phyloP scores from a whole-genome alignment of 2,888 invertebrate genomes.

The Loripinus fragilis region DNA sequence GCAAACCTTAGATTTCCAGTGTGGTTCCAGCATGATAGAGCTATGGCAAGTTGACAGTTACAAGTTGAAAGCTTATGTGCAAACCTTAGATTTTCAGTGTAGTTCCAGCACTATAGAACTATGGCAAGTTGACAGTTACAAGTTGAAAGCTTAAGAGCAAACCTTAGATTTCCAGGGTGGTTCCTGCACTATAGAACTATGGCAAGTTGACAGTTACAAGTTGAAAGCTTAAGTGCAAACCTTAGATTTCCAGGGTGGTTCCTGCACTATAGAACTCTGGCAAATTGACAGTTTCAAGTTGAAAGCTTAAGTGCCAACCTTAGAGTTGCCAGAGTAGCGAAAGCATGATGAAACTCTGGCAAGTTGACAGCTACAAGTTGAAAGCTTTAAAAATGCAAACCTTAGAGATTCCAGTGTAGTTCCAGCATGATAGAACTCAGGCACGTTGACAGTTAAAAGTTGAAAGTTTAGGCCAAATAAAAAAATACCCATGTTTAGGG shows the following conservation, averaged over 20 bases:
- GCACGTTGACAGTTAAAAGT: slow-evolving; percentile 49
- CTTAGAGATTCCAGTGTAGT: slow-evolving; percentile 70
- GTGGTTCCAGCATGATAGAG: slow-evolving; percentile 70
- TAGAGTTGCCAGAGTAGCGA: slow-evolving; percentile 68
- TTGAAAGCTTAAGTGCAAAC: slow-evolving; percentile 49
- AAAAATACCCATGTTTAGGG: too few species aligned
- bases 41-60: too few species aligned
- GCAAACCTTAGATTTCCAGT: slow-evolving; percentile 72
- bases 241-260: slow-evolving; percentile 76
- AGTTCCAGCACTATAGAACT: too few species aligned
- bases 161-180: too few species aligned
- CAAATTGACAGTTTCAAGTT: slow-evolving; percentile 69
- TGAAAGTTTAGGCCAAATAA: too few species aligned
- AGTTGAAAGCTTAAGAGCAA: too few species aligned
- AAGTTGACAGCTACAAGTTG: slow-evolving; percentile 25
- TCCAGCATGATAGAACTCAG: slow-evolving; percentile 72
- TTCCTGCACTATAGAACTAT: too few species aligned
- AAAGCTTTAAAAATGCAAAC: slow-evolving; percentile 52
- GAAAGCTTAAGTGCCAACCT: too few species aligned
- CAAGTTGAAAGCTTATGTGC: too few species aligned
- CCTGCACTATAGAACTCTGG: slow-evolving; percentile 78
- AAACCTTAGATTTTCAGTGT: too few species aligned
- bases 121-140: too few species aligned
- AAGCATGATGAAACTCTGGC: slow-evolving; percentile 73
- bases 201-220: slow-evolving; percentile 56